A percentile compares a stretch with the other conserved stretches of the same genome.
These are phyloP conservation scores for Zaprionus lachaisei DNA, from an alignment of 1,140 invertebrate species.

Conservation along the genomic window DNA sequence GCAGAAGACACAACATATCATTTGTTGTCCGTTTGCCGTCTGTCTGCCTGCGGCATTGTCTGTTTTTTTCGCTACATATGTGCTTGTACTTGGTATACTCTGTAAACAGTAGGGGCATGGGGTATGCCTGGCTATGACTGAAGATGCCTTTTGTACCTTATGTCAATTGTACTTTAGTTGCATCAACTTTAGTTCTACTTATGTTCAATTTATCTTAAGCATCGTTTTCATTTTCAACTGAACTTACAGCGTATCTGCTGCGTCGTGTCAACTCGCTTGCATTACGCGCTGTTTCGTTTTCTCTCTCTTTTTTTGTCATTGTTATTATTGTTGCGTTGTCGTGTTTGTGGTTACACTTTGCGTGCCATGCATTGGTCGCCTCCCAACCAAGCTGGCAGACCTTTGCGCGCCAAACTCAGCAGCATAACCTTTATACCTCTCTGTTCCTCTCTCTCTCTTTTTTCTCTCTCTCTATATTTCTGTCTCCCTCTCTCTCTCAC, in stretches of 20 bases:
- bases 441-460: neutral
- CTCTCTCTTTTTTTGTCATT: conserved; percentile 43
- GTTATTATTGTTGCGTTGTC: conserved; percentile 70
- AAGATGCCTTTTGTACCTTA: no score
- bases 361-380: conserved; percentile 50
- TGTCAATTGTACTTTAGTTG: no score
- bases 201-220: neutral
- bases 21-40: conserved; percentile 46
- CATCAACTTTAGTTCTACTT: no score
- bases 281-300: conserved; percentile 13
- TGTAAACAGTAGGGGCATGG: neutral
- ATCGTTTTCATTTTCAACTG: neutral
- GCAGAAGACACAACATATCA: conserved; percentile 70
- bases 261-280: neutral
- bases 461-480: neutral
- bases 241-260: conserved; percentile 13
- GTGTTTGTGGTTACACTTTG: conserved; percentile 75
- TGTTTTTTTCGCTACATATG: conserved; percentile 25
- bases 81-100: conserved; percentile 30
- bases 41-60: conserved; percentile 34
- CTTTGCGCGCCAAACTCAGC: conserved; percentile 14
- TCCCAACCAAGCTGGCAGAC: neutral
- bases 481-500: neutral
- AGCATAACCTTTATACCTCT: neutral
- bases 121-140: neutral